These are phyloP conservation scores for Moxostoma hubbsi DNA, from an alignment of 2,797 vertebrate genomes.

Conservation along the genomic window DNA sequence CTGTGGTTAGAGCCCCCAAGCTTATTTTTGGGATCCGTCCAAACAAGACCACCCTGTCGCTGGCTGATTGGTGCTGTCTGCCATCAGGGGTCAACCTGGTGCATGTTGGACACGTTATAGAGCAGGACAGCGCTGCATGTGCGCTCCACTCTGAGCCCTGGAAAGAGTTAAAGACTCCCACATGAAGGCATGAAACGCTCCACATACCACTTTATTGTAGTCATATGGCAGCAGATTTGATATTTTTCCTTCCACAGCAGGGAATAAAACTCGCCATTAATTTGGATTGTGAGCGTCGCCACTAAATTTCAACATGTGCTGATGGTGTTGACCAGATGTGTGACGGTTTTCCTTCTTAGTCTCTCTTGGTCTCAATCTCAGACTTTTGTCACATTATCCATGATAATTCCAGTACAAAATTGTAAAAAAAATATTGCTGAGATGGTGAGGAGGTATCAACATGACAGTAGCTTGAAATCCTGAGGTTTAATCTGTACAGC, in stretches of 20 bases:
- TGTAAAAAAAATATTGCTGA: not conserved
- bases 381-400: constrained; percentile 31
- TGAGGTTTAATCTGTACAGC: too few relatives aligned
- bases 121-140: constrained; percentile 55
- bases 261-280: constrained; percentile 87
- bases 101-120: constrained; percentile 60
- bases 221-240: constrained; percentile 87
- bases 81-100: constrained; percentile 71
- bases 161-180: constrained; percentile 79
- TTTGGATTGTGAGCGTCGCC: constrained; percentile 83
- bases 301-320: constrained; percentile 83
- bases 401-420: constrained; percentile 16
- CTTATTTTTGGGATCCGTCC: constrained; percentile 47
- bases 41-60: constrained; percentile 77
- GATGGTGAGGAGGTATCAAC: not conserved
- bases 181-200: constrained; percentile 84
- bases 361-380: constrained; percentile 27
- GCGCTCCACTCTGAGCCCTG: constrained; percentile 62
- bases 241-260: constrained; percentile 85
- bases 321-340: constrained; percentile 83
- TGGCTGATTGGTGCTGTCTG: constrained; percentile 74
- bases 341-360: constrained; percentile 53
- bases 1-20: constrained; percentile 27
- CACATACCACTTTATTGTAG: constrained; percentile 82
- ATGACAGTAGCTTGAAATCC: not conserved